These are phyloP conservation scores for Phylloscopus trochilus DNA, from an alignment of 2,113 vertebrate species.

Conservation along the genomic window DNA sequence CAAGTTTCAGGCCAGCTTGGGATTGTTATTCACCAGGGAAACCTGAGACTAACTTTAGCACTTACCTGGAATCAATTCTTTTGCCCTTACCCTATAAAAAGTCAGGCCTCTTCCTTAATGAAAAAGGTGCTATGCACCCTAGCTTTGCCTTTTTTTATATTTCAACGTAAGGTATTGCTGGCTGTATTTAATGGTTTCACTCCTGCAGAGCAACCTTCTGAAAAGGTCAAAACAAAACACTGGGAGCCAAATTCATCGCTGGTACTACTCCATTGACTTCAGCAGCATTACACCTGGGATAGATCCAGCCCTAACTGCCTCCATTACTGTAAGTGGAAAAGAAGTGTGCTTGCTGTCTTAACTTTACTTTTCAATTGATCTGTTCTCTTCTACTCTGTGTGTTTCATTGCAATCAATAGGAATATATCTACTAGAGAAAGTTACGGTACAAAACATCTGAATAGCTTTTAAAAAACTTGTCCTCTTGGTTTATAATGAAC, in stretches of 20 bases:
- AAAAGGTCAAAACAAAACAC: slow-evolving; percentile 64
- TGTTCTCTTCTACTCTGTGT: slow-evolving; percentile 17
- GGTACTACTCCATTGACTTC: slow-evolving; percentile 53
- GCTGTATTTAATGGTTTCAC: slow-evolving; percentile 44
- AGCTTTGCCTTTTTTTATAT: slow-evolving; percentile 40
- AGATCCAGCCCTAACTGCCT: slow-evolving; percentile 40
- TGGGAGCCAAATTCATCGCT: slow-evolving; percentile 44
- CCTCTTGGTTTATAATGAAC: slow-evolving; percentile 45
- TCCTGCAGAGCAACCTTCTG: slow-evolving; percentile 47
- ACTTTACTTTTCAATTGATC: slow-evolving; percentile 60
- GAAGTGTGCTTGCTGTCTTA: slow-evolving; percentile 60
- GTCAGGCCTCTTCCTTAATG: not conserved
- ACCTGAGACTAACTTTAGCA: slow-evolving; percentile 32
- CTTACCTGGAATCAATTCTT: slow-evolving; percentile 32
- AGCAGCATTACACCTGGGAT: slow-evolving; percentile 44
- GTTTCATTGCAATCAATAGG: slow-evolving; percentile 53
- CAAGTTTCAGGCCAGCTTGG: not conserved
- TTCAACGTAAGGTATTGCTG: not conserved
- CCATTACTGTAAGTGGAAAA: slow-evolving; percentile 51
- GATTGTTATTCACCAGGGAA: not conserved
- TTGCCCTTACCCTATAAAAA: slow-evolving; percentile 11
- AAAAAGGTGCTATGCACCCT: slow-evolving; percentile 19
- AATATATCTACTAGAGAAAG: slow-evolving; percentile 53
- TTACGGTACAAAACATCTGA: slow-evolving; percentile 51
- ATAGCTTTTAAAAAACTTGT: slow-evolving; percentile 28